These are phyloP conservation scores for Halcyon senegalensis DNA, from an alignment of 2,113 vertebrate species.

Conservation along the genomic window DNA sequence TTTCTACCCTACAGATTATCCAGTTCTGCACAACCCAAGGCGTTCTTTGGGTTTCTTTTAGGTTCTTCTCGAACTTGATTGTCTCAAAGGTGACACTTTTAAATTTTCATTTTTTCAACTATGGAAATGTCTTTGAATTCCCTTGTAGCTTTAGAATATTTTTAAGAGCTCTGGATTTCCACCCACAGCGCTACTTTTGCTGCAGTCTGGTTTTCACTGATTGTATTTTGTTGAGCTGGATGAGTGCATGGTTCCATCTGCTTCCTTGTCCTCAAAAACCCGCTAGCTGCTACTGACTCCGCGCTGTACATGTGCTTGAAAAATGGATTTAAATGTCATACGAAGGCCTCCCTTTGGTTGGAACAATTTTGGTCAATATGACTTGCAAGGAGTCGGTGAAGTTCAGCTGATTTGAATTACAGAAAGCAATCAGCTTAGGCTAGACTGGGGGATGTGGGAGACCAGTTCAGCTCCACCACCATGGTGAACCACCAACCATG, in stretches of 20 bases:
- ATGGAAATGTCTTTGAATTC: not conserved
- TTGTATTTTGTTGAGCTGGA: not conserved
- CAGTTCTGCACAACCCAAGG: not conserved
- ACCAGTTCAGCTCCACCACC: not conserved
- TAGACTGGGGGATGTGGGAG: not conserved
- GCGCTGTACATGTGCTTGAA: not conserved
- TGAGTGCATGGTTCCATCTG: constrained; percentile 23
- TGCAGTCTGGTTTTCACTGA: not conserved
- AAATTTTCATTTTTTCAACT: not conserved
- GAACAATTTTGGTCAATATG: not conserved
- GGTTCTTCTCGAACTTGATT: not conserved
- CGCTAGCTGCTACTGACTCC: not conserved
- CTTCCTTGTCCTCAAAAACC: not conserved
- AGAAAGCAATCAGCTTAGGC: too few relatives aligned
- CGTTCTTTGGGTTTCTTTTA: not conserved
- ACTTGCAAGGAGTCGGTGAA: not conserved
- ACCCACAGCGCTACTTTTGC: not conserved
- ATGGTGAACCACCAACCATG: not conserved
- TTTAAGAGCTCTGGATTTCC: constrained; percentile 21
- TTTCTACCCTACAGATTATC: not conserved
- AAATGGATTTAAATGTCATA: not conserved
- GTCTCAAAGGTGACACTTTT: not conserved
- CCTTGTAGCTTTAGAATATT: not conserved
- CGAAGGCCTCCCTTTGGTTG: not conserved
- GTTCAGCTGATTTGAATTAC: not conserved